These are phyloP conservation scores for Nomada ruficornis DNA, from an alignment of 2,888 invertebrate species.

Conservation along the genomic window DNA sequence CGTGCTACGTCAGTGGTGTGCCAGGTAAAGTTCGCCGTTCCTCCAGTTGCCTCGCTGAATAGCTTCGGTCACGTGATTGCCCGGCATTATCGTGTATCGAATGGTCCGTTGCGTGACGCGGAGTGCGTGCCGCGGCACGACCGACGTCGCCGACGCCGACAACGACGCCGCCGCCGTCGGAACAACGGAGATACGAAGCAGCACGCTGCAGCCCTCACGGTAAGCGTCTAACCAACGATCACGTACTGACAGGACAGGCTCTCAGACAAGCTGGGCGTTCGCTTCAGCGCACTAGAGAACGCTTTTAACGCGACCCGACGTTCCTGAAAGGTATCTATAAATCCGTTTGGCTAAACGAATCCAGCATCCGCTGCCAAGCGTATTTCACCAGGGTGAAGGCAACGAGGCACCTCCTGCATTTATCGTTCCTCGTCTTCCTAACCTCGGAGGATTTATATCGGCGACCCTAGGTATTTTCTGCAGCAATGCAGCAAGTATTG, in stretches of 20 bases:
- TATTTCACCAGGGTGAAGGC: neutral
- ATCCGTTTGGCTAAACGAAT: neutral
- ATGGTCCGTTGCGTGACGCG: constrained; percentile 56
- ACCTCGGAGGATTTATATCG: too few relatives aligned
- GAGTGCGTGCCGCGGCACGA: constrained; percentile 60
- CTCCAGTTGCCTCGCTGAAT: constrained; percentile 27
- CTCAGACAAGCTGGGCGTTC: too few relatives aligned
- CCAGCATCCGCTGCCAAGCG: neutral
- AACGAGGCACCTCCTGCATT: neutral
- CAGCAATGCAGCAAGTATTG: too few relatives aligned
- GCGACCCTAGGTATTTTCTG: too few relatives aligned
- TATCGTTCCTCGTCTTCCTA: neutral
- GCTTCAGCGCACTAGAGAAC: neutral
- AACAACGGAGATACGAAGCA: constrained; percentile 3
- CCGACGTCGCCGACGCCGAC: constrained; percentile 28
- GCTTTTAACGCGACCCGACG: neutral
- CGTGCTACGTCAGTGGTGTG: constrained; percentile 60
- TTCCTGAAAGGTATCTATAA: neutral
- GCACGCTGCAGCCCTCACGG: constrained; percentile 43
- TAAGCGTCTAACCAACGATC: constrained; percentile 49
- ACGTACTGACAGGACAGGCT: neutral
- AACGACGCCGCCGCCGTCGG: constrained; percentile 43
- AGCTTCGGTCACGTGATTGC: constrained; percentile 60
- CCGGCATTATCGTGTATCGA: constrained; percentile 46
- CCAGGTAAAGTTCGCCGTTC: constrained; percentile 43